phyloP scores from a whole-genome alignment of 2,888 invertebrate genomes.

The Lamellibrachia columna region DNA sequence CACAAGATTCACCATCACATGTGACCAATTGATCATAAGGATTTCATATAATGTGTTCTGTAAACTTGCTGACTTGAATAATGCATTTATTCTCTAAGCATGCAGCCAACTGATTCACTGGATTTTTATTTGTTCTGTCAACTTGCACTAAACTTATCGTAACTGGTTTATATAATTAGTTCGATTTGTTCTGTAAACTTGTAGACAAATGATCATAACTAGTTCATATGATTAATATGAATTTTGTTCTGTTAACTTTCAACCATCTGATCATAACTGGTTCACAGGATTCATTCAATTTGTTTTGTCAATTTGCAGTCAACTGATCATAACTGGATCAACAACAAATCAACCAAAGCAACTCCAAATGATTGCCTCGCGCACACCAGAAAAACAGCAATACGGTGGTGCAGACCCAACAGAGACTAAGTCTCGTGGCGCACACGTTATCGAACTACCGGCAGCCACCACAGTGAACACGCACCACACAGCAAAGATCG shows the following conservation, averaged over 20 bases:
- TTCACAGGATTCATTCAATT: neutral
- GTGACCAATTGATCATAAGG: too few relatives aligned
- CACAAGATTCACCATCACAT: too few relatives aligned
- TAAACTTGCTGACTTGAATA: neutral
- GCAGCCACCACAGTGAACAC: neutral
- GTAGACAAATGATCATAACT: neutral
- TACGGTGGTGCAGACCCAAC: neutral
- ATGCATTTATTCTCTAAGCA: neutral
- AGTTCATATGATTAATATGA: neutral
- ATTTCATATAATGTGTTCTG: neutral
- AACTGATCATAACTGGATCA: conserved; percentile 6
- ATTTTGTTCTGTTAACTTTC: neutral
- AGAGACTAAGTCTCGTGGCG: neutral
- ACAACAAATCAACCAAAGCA: neutral
- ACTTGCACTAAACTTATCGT: neutral
- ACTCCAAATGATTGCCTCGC: conserved; percentile 6
- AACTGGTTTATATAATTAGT: neutral
- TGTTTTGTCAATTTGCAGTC: conserved; percentile 9
- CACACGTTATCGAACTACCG: neutral
- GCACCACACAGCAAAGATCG: neutral
- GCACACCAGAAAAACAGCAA: conserved; percentile 3
- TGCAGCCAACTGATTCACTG: neutral
- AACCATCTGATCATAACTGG: neutral
- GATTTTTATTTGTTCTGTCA: neutral
- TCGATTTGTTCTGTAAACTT: neutral